Base-by-base conservation (phyloP, 2,797 vertebrate species). In the Enteromius thamalakanensis region DNA sequence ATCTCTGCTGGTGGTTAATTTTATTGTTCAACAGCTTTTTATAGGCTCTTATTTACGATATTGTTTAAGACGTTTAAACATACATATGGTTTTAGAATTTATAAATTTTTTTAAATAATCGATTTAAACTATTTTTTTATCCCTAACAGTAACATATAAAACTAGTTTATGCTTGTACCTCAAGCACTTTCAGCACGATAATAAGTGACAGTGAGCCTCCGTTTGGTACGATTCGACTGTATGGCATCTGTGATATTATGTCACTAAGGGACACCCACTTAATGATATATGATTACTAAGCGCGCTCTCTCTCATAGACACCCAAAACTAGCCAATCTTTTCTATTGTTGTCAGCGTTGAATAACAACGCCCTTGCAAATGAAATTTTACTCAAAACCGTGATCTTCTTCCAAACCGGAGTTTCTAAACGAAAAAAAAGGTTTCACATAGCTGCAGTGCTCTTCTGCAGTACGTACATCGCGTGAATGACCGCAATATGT, bases 181-280 rank as follows among this genome's bases (percentile, higher is more conserved):
- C 29, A 7, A 53, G 9, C 47, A 32, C 19, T 14, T 69, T 40
- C 32, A 53, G 32, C 21, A 67, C 1, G 34, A 21, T 74, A 70
- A 58, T n/a, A 70, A 17, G 17, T 11, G 1, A 17, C 7, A 29
- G n/a, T 55, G 1, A 71, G 11, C 49, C 71, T 82, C 60, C 53
- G 51, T 86, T 84, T 81, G 64, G 45, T 78, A 51, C n/a, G n/a
- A n/a, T n/a, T n/a, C 34, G 40, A 82, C 42, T 68, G 76, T 68
- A 40, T 60, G 34, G 79, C 69, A 86, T 87, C 87, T 90, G 84
- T 85, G 70, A 80, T 87, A 74, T 87, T 85, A 81, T 86, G 34
- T 87, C 90, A 89, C 85, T 85, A 68, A 90, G 89, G 89, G 88
- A 91, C 87, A 91, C 90, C 90, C 89, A 88, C 76, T 53, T 85